Conservation (phyloP, 2,888 invertebrate genomes). For the Cephus nigrinus region DNA sequence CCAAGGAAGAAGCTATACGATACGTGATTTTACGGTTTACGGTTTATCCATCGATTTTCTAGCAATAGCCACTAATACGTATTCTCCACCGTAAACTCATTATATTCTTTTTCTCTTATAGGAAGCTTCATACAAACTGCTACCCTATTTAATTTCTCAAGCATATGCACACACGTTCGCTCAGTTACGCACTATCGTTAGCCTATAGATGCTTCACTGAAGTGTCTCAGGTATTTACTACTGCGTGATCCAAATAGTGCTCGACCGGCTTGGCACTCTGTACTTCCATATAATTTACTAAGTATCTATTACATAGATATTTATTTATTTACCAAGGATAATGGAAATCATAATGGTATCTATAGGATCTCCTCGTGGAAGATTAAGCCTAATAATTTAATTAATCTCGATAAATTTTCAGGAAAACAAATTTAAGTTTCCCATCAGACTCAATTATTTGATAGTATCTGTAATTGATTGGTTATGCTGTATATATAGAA, state of each 20-base stretch:
- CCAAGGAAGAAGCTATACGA: background rate
- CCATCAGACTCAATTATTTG: background rate
- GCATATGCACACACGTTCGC: conserved; percentile 14
- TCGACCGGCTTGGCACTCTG: conserved; percentile 15
- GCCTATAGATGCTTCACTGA: conserved; percentile 14
- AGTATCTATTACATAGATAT: background rate
- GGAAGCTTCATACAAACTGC: conserved; percentile 12
- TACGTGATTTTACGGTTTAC: background rate
- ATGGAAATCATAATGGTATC: background rate
- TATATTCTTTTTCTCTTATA: conserved; percentile 34
- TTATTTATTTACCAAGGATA: background rate
- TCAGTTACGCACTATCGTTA: background rate
- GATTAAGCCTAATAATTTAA: background rate
- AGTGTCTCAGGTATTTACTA: conserved; percentile 32
- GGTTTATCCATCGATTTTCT: background rate
- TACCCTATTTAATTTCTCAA: background rate
- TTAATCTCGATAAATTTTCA: background rate
- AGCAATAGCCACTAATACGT: conserved; percentile 37
- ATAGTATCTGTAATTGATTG: background rate
- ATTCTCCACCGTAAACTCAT: conserved; percentile 34
- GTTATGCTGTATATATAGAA: background rate
- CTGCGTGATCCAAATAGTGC: conserved; percentile 12
- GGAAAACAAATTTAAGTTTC: background rate
- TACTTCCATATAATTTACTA: conserved; percentile 33
- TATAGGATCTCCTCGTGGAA: background rate